phyloP scores from a whole-genome alignment of 2,113 vertebrate species.

The Macrotus californicus region DNA sequence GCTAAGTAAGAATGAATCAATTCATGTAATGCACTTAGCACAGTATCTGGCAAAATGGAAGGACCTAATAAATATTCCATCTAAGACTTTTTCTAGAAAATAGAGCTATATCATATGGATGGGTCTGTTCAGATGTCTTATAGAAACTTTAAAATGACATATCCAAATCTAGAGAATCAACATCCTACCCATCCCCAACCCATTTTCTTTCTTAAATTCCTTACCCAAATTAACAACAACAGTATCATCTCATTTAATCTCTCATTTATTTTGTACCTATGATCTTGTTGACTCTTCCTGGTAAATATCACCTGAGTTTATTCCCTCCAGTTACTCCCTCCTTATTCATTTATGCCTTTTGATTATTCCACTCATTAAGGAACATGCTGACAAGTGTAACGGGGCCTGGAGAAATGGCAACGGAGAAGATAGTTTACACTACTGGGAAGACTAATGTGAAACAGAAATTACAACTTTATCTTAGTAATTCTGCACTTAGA shows the following conservation, averaged over 20 bases:
- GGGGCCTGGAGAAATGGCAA: neutral
- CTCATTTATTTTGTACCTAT: neutral
- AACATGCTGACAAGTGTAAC: neutral
- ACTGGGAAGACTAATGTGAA: neutral
- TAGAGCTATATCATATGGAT: neutral
- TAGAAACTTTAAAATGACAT: neutral
- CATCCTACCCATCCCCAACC: neutral
- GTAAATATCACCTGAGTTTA: neutral
- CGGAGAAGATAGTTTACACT: neutral
- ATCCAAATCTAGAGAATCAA: neutral
- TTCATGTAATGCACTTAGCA: neutral
- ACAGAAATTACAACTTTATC: neutral
- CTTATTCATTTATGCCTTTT: neutral
- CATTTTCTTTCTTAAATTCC: neutral
- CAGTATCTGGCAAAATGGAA: neutral
- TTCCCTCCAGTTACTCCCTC: neutral
- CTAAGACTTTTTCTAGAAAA: neutral
- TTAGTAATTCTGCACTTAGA: neutral
- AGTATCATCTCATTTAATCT: neutral
- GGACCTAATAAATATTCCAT: neutral
- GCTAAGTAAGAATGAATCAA: neutral
- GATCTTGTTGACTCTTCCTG: neutral
- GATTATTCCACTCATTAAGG: neutral
- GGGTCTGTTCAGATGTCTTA: neutral
- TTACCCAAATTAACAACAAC: neutral